Conservation (phyloP, 2,113 vertebrate species). For the Cepphus grylle region DNA sequence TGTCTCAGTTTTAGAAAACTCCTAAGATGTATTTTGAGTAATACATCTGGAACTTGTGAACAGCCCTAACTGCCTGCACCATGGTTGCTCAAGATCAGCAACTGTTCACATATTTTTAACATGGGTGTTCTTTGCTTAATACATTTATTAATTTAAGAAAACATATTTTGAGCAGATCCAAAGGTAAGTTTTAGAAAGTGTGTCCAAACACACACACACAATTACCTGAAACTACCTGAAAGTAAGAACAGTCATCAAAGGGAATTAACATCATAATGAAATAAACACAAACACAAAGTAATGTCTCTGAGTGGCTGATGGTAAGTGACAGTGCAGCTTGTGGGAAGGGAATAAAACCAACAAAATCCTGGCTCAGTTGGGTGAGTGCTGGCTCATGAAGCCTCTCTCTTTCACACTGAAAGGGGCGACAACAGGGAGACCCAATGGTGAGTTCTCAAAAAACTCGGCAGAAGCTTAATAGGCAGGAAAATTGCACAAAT, state of each 20-base stretch:
- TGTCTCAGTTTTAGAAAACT: neutral
- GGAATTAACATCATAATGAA: neutral
- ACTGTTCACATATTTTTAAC: neutral
- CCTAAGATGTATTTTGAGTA: neutral
- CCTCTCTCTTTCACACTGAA: neutral
- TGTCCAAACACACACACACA: neutral
- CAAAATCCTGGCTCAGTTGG: neutral
- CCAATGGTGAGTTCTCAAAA: neutral
- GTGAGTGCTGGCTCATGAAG: neutral
- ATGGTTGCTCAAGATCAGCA: neutral
- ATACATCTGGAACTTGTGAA: neutral
- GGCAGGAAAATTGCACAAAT: neutral
- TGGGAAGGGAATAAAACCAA: neutral
- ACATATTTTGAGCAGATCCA: neutral
- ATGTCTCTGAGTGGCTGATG: neutral
- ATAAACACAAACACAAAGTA: neutral
- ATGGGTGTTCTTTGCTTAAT: neutral
- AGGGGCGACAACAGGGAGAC: rapidly evolving
- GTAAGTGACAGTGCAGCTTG: neutral
- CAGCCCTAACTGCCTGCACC: neutral
- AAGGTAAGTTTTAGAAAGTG: neutral
- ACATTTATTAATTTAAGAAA: neutral
- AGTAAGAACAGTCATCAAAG: neutral
- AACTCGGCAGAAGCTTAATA: neutral
- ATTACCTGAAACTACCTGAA: neutral